A percentile compares a stretch with the other conserved stretches of the same genome.
Conservation (phyloP, 2,888 invertebrate genomes). For the Melinaea marsaeus region DNA sequence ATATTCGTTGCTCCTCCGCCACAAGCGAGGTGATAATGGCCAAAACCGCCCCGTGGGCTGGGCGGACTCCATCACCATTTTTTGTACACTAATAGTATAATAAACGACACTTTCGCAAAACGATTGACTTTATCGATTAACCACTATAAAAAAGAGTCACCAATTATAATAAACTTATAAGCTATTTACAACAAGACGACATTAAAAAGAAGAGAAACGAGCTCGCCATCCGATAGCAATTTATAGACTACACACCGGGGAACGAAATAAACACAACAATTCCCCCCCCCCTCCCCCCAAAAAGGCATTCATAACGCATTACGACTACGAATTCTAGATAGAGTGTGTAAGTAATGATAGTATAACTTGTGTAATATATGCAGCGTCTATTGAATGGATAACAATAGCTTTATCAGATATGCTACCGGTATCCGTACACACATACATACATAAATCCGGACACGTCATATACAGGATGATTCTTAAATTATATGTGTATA, state of each 20-base stretch:
- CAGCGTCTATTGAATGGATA: conserved; percentile 12
- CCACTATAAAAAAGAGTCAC: conserved; percentile 13
- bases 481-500: too few species aligned
- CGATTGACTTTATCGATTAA: conserved; percentile 52
- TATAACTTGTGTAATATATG: not conserved
- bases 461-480: too few species aligned
- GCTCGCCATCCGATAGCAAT: conserved; percentile 43
- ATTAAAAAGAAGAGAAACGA: conserved; percentile 36
- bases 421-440: conserved; percentile 20
- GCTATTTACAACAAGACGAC: too few species aligned
- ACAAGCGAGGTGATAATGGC: conserved; percentile 69
- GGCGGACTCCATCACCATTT: conserved; percentile 73
- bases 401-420: conserved; percentile 24
- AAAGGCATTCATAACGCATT: conserved; percentile 44
- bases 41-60: conserved; percentile 66
- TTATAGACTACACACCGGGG: conserved; percentile 47
- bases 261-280: conserved; percentile 47
- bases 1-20: conserved; percentile 71
- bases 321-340: conserved; percentile 51
- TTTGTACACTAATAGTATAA: conserved; percentile 29
- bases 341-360: conserved; percentile 43
- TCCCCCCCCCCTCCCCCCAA: conserved; percentile 25
- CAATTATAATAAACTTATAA: not conserved
- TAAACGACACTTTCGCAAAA: conserved; percentile 2
- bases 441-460: too few species aligned